Conservation (phyloP, 1,140 invertebrate species). For the Heliothis virescens region DNA sequence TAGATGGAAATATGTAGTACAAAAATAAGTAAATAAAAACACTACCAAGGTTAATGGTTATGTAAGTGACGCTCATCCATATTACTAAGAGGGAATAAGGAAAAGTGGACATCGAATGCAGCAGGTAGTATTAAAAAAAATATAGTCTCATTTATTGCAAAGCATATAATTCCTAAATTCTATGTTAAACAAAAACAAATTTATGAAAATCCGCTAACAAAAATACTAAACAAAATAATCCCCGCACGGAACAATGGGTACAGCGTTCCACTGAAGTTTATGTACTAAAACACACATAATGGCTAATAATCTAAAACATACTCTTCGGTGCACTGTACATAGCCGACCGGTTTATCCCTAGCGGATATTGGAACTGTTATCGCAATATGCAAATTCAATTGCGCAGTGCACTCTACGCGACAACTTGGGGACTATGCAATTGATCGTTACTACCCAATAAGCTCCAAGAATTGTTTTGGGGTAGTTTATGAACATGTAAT, state of each 20-base stretch:
- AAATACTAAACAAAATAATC: background rate
- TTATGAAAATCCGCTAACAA: no score
- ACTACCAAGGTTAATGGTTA: no score
- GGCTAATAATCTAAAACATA: conserved; percentile 45
- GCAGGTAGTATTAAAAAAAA: no score
- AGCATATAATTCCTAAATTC: no score
- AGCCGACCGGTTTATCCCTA: conserved; percentile 48
- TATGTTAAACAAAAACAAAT: no score
- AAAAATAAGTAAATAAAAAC: no score
- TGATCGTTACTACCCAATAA: conserved; percentile 52
- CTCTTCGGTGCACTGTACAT: conserved; percentile 33
- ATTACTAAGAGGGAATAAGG: no score
- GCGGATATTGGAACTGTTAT: conserved; percentile 59
- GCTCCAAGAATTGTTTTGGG: conserved; percentile 39
- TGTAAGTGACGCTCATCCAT: no score
- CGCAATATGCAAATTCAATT: conserved; percentile 65
- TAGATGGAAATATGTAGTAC: no score
- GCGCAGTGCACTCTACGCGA: conserved; percentile 57
- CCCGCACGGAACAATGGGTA: background rate
- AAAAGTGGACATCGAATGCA: no score
- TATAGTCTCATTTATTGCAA: no score
- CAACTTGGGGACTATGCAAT: conserved; percentile 57
- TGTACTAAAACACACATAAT: conserved; percentile 17
- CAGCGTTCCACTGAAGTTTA: background rate
- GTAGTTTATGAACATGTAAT: background rate